These are phyloP conservation scores for Notarius quadriscutis DNA, from an alignment of 2,113 vertebrate species.

Conservation along the genomic window DNA sequence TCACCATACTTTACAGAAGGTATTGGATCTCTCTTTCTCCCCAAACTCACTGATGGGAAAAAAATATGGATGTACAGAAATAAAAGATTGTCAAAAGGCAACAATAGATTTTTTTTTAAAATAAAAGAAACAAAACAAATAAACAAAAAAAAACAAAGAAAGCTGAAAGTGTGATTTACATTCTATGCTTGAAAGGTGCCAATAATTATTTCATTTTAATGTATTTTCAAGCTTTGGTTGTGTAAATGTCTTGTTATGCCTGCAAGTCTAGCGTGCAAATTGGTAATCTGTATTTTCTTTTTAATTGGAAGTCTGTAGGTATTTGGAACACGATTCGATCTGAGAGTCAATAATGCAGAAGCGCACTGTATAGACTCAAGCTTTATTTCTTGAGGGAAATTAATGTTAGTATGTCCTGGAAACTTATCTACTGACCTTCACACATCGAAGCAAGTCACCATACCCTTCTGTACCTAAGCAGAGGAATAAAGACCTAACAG, in stretches of 20 bases:
- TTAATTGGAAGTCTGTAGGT: background rate
- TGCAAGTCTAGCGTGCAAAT: background rate
- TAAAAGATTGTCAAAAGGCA: too few species aligned
- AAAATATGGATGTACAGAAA: background rate
- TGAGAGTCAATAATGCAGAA: background rate
- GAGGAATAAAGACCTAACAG: background rate
- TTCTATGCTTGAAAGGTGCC: background rate
- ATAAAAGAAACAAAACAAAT: background rate
- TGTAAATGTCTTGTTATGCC: background rate
- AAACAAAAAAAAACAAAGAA: too few species aligned
- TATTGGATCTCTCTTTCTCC: background rate
- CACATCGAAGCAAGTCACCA: conserved; percentile 27
- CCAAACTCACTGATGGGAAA: background rate
- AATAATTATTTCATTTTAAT: background rate
- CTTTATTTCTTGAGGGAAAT: conserved; percentile 29
- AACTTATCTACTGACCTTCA: conserved; percentile 41
- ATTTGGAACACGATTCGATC: background rate
- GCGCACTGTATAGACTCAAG: background rate
- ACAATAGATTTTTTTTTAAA: background rate
- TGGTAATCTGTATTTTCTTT: background rate
- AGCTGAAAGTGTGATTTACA: too few species aligned
- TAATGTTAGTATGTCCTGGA: conserved; percentile 27
- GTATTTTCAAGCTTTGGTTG: background rate
- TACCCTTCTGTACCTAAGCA: conserved; percentile 2
- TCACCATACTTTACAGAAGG: background rate